A percentile compares a stretch with the other conserved stretches of the same genome.
Evolutionary conservation across 2,888 invertebrate genomes (phyloP).

Genomic region (Pterostichus niger): DNA sequence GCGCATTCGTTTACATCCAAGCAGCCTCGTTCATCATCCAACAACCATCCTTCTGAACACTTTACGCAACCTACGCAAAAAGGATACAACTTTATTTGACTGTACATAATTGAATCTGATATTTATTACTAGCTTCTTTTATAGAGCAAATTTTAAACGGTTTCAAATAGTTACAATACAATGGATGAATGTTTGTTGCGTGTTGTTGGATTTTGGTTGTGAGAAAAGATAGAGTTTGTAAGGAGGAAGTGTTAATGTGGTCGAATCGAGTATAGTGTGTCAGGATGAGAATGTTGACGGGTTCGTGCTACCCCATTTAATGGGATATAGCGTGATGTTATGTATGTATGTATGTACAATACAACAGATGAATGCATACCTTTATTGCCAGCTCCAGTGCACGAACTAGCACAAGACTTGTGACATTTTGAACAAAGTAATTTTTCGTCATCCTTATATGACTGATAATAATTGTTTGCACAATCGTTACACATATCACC

Average conservation of each 20-base stretch:
- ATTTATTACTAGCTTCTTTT: no score
- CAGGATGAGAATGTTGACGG: no score
- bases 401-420: slow-evolving; percentile 87
- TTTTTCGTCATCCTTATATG: slow-evolving; percentile 87
- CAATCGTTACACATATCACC: slow-evolving; percentile 91
- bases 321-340: no score
- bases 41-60: slow-evolving; percentile 87
- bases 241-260: no score
- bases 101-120: no score
- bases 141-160: no score
- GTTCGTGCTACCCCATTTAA: no score
- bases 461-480: slow-evolving; percentile 84
- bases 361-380: slow-evolving; percentile 74
- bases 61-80: slow-evolving; percentile 79
- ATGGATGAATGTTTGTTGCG: background rate
- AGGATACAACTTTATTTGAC: background rate
- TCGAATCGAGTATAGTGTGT: no score
- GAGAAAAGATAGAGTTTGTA: no score
- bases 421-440: slow-evolving; percentile 90
- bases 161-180: no score
- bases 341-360: no score
- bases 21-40: slow-evolving; percentile 88
- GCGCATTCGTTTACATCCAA: slow-evolving; percentile 92
- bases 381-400: slow-evolving; percentile 86
- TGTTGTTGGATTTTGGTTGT: no score